A percentile compares a stretch with the other conserved stretches of the same genome.
phyloP scores from a whole-genome alignment of 2,797 vertebrate genomes.

The Vespertilio murinus region DNA sequence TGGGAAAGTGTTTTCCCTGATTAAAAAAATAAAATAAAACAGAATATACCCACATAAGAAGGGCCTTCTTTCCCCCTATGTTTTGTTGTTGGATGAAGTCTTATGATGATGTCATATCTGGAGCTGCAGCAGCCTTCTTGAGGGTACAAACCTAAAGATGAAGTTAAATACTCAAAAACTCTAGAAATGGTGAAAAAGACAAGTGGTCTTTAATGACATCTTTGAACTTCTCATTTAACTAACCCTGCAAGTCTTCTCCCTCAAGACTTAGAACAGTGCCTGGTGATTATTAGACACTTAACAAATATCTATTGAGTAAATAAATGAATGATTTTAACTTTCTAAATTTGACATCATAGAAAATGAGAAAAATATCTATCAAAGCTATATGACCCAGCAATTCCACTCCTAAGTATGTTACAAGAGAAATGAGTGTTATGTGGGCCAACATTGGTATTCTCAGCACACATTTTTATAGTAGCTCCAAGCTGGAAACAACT shows the following conservation, averaged over 20 bases:
- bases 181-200: not conserved
- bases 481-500: not conserved
- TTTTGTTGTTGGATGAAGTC: not conserved
- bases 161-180: not conserved
- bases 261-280: not conserved
- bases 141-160: not conserved
- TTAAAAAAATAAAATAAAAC: not conserved
- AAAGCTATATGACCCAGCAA: not conserved
- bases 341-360: not conserved
- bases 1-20: not conserved
- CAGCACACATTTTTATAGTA: not conserved
- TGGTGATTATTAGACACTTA: not conserved
- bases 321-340: not conserved
- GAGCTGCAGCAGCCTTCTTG: not conserved
- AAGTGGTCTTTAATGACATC: not conserved
- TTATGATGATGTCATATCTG: not conserved
- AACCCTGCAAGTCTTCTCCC: not conserved
- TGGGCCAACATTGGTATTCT: not conserved
- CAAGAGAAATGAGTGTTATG: not conserved
- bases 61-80: not conserved
- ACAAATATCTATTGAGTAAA: not conserved
- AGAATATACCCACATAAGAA: not conserved
- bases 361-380: not conserved
- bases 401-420: not conserved
- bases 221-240: constrained; percentile 3